Evolutionary conservation across 2,888 invertebrate genomes (phyloP), one percentile per base, ranked within the genome.

Genomic region (Tetrapedia diversipes): DNA sequence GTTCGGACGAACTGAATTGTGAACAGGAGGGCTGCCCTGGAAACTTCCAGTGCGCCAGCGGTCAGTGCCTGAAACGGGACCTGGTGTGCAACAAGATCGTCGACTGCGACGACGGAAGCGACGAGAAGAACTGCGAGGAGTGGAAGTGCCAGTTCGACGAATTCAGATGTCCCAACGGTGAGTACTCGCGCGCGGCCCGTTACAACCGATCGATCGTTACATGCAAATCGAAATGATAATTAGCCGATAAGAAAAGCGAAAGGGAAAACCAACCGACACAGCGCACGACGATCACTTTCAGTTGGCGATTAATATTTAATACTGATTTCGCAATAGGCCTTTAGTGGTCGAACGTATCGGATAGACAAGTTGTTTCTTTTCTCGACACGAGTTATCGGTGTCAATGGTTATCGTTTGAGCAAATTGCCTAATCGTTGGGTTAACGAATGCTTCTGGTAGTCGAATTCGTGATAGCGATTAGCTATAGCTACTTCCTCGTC

Each of bases 51-150:
- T 95, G 94, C 80, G 88, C 91, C 6, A 94, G 92, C 83, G 94
- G 94, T 0, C 93, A 94, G 79, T 95, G 95, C 80, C 91, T 95
- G 37, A 94, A 93, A 81, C 90, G 94, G 60, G 92, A 94, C 83
- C 90, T 94, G 14, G 94, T 94, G 0, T 95, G 95, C 85, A 94
- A 95, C 88, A 94, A 94, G 22, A 94, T 94, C 66, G 88, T 92
- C 6, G 94, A 95, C 81, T 95, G 95, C 84, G 92, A 93, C 56
- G 94, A 95, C 86, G 93, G 94, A 39, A 93, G 93, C 77, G 95
- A 95, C 86, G 95, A 95, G 90, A 84, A 88, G 10, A 90, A 92
- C 71, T 94, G 94, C 86, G 92, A 89, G 27, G 81, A 87, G 2
- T 93, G 93, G 94, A 89, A 92, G 60, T 94, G 94, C 82, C 90